phyloP scores from a whole-genome alignment of 2,888 invertebrate species.

The Dendrolimus houi region DNA sequence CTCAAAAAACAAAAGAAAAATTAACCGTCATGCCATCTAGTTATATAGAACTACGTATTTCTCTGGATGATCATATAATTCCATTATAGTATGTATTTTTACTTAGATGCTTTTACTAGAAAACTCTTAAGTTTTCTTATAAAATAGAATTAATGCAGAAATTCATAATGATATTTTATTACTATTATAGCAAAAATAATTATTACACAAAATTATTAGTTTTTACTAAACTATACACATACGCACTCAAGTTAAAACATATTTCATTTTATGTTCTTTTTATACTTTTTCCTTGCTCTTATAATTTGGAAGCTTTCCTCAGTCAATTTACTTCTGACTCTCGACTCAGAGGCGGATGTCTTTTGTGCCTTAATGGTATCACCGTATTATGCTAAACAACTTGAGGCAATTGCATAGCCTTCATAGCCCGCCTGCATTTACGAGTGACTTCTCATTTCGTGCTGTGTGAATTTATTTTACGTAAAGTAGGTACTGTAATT shows the following conservation, averaged over 20 bases:
- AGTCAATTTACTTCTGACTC: slow-evolving; percentile 8
- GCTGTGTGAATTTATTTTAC: slow-evolving; percentile 4
- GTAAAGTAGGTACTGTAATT: no score
- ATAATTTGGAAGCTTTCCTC: neutral
- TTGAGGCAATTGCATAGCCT: slow-evolving; percentile 49
- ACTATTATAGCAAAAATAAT: no score
- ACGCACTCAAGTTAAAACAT: neutral
- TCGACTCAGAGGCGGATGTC: slow-evolving; percentile 19
- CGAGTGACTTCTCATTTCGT: slow-evolving; percentile 3
- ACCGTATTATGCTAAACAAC: slow-evolving; percentile 67
- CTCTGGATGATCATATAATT: no score
- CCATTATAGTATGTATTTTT: no score
- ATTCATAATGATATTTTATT: no score
- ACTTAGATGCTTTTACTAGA: no score
- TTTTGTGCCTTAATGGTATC: slow-evolving; percentile 58
- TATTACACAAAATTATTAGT: no score
- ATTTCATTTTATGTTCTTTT: neutral
- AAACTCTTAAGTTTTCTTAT: no score
- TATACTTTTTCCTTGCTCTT: neutral
- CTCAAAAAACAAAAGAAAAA: no score
- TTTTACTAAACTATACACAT: neutral
- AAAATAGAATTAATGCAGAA: no score
- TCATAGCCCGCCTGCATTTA: slow-evolving; percentile 19
- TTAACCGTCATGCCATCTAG: no score
- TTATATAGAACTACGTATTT: no score